These are phyloP conservation scores for Vanessa tameamea DNA, from an alignment of 1,140 invertebrate genomes.

Conservation along the genomic window DNA sequence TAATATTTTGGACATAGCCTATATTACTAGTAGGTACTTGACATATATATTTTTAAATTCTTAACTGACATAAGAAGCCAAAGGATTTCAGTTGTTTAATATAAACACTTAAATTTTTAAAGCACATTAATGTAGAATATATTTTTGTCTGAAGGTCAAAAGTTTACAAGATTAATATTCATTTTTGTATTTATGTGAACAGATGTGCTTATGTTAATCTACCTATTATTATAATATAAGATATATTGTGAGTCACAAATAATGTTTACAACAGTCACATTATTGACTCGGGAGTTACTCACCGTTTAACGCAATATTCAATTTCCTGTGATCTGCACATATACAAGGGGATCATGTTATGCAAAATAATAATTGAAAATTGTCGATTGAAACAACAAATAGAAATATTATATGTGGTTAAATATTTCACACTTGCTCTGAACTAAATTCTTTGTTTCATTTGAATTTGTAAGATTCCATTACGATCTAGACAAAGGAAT, in stretches of 20 bases:
- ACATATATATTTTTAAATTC: no score
- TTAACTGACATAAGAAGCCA: no score
- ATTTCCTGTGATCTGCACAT: conserved; percentile 29
- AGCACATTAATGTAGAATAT: not conserved
- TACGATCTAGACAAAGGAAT: no score
- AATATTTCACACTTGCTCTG: no score
- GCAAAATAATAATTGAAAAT: conserved; percentile 15
- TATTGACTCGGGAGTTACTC: conserved; percentile 3
- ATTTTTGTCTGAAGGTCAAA: not conserved
- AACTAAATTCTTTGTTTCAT: no score
- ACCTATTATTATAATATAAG: not conserved
- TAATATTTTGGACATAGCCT: no score
- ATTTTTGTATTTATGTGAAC: not conserved
- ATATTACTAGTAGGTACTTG: no score
- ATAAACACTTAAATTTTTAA: not conserved
- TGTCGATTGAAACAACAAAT: not conserved
- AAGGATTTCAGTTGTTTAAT: no score
- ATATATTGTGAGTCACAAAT: not conserved
- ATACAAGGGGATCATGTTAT: conserved; percentile 26
- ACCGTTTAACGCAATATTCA: conserved; percentile 21
- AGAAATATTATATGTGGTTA: no score
- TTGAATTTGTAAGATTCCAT: no score
- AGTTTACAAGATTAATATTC: not conserved
- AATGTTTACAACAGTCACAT: not conserved
- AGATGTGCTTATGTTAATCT: not conserved